phyloP scores from a whole-genome alignment of 2,888 invertebrate genomes.

The Lordiphosa fenestrarum region DNA sequence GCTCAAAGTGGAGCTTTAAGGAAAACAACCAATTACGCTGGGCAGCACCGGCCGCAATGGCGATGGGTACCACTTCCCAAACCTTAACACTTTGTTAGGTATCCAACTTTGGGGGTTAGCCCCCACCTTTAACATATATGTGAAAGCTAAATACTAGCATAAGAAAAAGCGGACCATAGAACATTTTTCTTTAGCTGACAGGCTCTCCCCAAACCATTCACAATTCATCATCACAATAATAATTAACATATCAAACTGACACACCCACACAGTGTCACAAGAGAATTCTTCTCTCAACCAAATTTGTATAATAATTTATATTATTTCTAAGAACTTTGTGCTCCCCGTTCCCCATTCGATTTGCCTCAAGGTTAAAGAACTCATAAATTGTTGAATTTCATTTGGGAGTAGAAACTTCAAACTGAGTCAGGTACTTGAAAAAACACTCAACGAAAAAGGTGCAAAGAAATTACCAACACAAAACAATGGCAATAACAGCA shows the following conservation, averaged over 20 bases:
- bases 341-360: slow-evolving; percentile 28
- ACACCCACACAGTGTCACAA: slow-evolving; percentile 6
- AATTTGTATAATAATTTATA: not conserved
- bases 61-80: no score
- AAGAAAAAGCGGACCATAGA: no score
- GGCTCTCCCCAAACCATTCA: slow-evolving; percentile 2
- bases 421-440: slow-evolving; percentile 5
- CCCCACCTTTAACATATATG: no score
- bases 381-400: slow-evolving; percentile 56
- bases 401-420: slow-evolving; percentile 13
- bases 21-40: no score
- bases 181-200: no score
- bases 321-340: slow-evolving; percentile 6
- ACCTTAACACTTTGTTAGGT: no score
- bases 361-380: slow-evolving; percentile 57
- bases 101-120: no score
- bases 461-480: slow-evolving; percentile 47
- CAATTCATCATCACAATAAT: slow-evolving; percentile 45
- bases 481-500: slow-evolving; percentile 41
- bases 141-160: no score
- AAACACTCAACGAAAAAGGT: slow-evolving; percentile 56
- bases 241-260: slow-evolving; percentile 58
- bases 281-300: slow-evolving; percentile 3
- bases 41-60: no score
- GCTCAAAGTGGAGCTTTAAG: no score